Conservation (phyloP, 2,797 vertebrate genomes). For the Eidolon dupreanum region DNA sequence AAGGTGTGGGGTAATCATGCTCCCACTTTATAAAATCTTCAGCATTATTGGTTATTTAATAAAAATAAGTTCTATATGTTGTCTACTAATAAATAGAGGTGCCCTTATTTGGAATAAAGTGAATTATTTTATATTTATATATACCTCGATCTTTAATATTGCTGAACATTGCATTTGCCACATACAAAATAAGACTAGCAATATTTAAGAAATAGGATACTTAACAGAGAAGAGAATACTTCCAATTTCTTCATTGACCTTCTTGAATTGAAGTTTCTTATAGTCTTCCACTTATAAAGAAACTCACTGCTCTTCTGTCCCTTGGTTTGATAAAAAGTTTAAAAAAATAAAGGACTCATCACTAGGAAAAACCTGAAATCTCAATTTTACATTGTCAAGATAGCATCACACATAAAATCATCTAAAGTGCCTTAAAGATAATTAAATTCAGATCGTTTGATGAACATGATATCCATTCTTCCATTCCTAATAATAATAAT, state of each 20-base stretch:
- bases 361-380: background rate
- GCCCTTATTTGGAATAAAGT: background rate
- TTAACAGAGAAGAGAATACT: background rate
- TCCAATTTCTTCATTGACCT: background rate
- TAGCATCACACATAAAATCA: background rate
- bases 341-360: background rate
- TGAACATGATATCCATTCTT: background rate
- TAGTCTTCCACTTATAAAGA: background rate
- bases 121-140: background rate
- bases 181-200: background rate
- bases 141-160: constrained; percentile 19
- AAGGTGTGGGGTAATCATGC: background rate
- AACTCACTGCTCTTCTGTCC: background rate
- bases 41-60: background rate
- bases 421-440: background rate
- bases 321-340: background rate
- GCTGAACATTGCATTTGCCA: background rate
- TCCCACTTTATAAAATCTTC: background rate
- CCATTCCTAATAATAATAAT: background rate
- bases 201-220: background rate
- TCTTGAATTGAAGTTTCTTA: background rate
- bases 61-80: background rate
- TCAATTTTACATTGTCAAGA: background rate
- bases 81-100: background rate
- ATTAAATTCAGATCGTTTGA: background rate